A percentile compares a stretch with the other conserved stretches of the same genome.
These are phyloP conservation scores for Eupithecia vulgata DNA, from an alignment of 2,888 invertebrate genomes.

Conservation along the genomic window DNA sequence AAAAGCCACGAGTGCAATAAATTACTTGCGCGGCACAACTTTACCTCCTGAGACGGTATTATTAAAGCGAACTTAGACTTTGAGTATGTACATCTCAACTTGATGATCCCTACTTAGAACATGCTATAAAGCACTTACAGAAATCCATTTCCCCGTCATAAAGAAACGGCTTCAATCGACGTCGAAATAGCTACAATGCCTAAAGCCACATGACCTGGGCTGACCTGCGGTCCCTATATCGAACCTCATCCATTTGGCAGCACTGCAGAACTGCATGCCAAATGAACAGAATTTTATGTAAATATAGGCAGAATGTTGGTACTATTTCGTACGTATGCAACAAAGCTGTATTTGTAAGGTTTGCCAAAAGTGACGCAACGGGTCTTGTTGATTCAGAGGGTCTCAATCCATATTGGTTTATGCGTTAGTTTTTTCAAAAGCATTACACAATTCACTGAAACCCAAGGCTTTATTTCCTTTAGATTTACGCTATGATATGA, in stretches of 20 bases:
- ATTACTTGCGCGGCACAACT: background rate
- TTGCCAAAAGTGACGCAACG: background rate
- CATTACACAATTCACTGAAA: background rate
- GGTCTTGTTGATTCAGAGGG: background rate
- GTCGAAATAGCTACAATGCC: background rate
- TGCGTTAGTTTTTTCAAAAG: background rate
- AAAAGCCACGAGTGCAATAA: slow-evolving; percentile 9
- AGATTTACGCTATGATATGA: too few relatives aligned
- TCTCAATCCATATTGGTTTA: background rate
- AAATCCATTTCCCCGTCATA: background rate
- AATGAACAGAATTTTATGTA: slow-evolving; percentile 2
- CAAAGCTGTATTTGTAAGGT: background rate
- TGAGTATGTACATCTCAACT: background rate
- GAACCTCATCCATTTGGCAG: background rate
- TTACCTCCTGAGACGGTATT: background rate
- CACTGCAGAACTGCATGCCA: slow-evolving; percentile 6
- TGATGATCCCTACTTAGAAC: background rate
- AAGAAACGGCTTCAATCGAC: too few relatives aligned
- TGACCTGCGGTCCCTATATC: slow-evolving; percentile 3
- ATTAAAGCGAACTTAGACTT: slow-evolving; percentile 3
- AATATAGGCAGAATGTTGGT: background rate
- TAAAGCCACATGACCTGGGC: background rate
- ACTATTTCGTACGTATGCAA: background rate
- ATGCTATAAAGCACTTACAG: background rate
- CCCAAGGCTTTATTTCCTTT: too few relatives aligned